Percentiles rank a stretch among this genome's conserved stretches.
These are phyloP conservation scores for Lithosia quadra DNA, from an alignment of 2,888 invertebrate genomes.

Conservation along the genomic window DNA sequence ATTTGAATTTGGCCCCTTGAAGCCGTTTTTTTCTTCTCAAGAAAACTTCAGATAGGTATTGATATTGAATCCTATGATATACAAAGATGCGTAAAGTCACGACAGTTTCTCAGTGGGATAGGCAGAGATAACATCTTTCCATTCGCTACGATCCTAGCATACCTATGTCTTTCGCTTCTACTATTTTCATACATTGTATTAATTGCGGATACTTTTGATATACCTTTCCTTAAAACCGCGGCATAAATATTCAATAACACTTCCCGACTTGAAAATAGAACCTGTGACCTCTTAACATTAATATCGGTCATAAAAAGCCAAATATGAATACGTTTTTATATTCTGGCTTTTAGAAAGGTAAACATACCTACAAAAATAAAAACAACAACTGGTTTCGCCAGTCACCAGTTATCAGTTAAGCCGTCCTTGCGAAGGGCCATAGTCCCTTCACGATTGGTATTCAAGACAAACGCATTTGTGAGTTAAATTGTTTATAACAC, in stretches of 20 bases:
- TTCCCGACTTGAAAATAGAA: neutral
- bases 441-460: slow-evolving; percentile 18
- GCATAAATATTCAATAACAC: neutral
- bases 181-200: too few species aligned
- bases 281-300: neutral
- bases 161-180: too few species aligned
- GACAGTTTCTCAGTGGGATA: too few species aligned
- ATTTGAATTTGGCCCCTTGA: too few species aligned
- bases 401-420: neutral
- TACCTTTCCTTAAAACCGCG: too few species aligned
- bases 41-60: too few species aligned
- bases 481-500: slow-evolving; percentile 15
- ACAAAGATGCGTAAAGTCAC: too few species aligned
- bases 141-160: too few species aligned
- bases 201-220: too few species aligned
- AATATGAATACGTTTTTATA: neutral
- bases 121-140: too few species aligned
- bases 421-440: slow-evolving; percentile 20
- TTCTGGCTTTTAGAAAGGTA: neutral
- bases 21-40: too few species aligned
- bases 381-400: slow-evolving; percentile 5
- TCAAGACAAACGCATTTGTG: slow-evolving; percentile 10
- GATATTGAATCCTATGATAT: too few species aligned
- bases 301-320: neutral
- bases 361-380: neutral